Evolutionary conservation across 2,888 invertebrate genomes (phyloP).

Genomic region (Ornithoptera priamus): DNA sequence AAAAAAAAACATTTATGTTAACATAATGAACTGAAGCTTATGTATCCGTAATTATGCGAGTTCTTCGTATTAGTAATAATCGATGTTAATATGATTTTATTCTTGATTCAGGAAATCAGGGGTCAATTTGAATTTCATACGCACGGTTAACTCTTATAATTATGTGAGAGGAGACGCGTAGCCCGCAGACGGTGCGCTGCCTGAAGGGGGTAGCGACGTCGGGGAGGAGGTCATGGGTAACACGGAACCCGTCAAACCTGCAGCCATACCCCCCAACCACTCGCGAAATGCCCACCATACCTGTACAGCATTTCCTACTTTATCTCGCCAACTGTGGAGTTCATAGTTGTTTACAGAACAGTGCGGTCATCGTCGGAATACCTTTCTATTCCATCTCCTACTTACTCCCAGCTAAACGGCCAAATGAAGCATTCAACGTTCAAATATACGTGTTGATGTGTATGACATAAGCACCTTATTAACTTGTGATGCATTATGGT

Average conservation of each 20-base stretch:
- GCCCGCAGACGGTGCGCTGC: conserved; percentile 43
- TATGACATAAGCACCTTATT: conserved; percentile 63
- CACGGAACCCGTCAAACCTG: conserved; percentile 77
- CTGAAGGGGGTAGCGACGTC: conserved; percentile 37
- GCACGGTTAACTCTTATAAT: conserved; percentile 41
- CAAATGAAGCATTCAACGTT: conserved; percentile 60
- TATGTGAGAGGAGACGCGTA: conserved; percentile 43
- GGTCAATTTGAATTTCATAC: conserved; percentile 31
- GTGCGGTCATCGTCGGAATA: conserved; percentile 37
- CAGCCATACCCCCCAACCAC: conserved; percentile 55
- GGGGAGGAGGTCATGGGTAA: conserved; percentile 57
- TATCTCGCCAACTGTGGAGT: conserved; percentile 21
- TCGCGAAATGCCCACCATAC: conserved; percentile 64
- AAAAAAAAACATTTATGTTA: too few species aligned
- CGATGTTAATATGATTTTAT: not conserved
- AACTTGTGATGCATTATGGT: conserved; percentile 41
- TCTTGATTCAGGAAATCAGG: conserved; percentile 9
- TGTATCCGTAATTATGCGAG: too few species aligned
- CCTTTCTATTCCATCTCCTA: conserved; percentile 62
- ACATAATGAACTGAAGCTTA: too few species aligned
- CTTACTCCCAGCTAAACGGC: conserved; percentile 52
- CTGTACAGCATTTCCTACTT: too few species aligned
- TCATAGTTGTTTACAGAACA: conserved; percentile 31
- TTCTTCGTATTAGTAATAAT: not conserved
- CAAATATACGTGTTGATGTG: conserved; percentile 55